These are phyloP conservation scores for Hetaerina americana DNA, from an alignment of 1,140 invertebrate genomes.

Conservation along the genomic window DNA sequence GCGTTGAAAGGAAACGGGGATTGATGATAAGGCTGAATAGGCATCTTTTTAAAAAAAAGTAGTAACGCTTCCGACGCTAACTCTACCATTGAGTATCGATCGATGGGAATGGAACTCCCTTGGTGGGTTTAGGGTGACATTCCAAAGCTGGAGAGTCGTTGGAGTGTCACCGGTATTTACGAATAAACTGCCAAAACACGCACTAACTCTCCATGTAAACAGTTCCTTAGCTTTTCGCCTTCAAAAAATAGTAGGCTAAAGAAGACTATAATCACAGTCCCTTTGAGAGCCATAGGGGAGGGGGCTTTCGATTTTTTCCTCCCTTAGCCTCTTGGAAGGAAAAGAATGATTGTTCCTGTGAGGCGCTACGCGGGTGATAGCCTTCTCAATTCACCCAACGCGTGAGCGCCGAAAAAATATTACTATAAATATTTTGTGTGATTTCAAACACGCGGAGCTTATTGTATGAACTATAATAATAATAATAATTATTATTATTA, in stretches of 20 bases:
- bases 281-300: neutral
- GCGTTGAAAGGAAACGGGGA: too few relatives aligned
- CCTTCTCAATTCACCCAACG: neutral
- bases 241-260: neutral
- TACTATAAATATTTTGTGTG: neutral
- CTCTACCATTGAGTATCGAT: neutral
- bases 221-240: neutral
- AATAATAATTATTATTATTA: neutral
- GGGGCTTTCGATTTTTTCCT: neutral
- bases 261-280: neutral
- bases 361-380: neutral
- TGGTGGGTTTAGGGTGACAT: neutral
- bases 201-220: neutral
- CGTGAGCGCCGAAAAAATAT: neutral
- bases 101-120: neutral
- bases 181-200: neutral
- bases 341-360: neutral
- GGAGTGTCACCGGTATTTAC: neutral
- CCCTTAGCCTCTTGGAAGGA: neutral
- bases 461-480: neutral
- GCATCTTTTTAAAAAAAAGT: neutral
- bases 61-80: neutral
- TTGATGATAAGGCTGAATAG: neutral
- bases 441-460: neutral
- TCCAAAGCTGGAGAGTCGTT: too few relatives aligned